Evolutionary conservation across 2,797 vertebrate species (phyloP).

Genomic region (Muscicapa striata): DNA sequence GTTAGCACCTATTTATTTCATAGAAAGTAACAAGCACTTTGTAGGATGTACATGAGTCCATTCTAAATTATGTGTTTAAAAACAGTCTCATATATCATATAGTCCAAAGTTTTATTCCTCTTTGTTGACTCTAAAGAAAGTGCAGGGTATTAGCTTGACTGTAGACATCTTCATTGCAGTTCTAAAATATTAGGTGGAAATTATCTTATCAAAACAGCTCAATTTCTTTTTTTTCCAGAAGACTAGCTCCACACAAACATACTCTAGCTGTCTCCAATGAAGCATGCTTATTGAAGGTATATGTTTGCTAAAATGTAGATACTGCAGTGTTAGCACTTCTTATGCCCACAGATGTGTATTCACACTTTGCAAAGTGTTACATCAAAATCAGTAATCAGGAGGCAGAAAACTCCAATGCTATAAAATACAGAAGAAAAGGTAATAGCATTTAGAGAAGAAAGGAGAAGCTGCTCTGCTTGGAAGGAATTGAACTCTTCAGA

Average conservation of each 20-base stretch:
- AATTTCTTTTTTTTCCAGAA: constrained; percentile 12
- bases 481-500: background rate
- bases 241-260: background rate
- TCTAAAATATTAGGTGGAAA: background rate
- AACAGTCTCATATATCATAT: background rate
- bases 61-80: background rate
- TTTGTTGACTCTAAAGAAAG: background rate
- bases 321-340: background rate
- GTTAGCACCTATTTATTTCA: background rate
- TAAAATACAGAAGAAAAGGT: background rate
- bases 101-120: background rate
- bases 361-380: background rate
- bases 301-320: background rate
- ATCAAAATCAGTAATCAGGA: background rate
- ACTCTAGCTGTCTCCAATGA: background rate
- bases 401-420: background rate
- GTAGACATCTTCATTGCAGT: background rate
- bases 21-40: background rate
- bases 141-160: background rate
- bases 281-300: background rate
- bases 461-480: background rate
- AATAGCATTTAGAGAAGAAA: background rate
- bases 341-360: background rate
- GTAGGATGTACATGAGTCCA: background rate
- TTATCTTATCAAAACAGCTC: background rate